phyloP scores from a whole-genome alignment of 2,797 vertebrate species.

The Macrochelys suwanniensis region DNA sequence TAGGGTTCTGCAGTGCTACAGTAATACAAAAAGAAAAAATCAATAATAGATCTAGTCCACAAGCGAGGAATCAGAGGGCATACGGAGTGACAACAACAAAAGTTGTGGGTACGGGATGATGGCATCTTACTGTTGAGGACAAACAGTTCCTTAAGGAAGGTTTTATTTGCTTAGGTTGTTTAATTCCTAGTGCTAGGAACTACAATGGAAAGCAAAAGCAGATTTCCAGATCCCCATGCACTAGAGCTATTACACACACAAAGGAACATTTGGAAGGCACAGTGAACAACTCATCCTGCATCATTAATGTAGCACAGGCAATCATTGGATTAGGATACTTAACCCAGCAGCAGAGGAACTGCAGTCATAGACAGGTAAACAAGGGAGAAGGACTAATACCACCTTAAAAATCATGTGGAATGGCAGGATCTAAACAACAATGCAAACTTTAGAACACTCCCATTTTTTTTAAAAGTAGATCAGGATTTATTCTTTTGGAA shows the following conservation, averaged over 20 bases:
- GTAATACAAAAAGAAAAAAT: background rate
- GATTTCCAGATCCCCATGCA: background rate
- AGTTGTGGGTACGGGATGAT: background rate
- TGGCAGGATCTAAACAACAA: background rate
- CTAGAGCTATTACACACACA: background rate
- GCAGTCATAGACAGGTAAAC: constrained; percentile 46
- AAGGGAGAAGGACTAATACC: constrained; percentile 27
- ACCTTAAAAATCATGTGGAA: background rate
- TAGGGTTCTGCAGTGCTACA: background rate
- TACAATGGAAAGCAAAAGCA: background rate
- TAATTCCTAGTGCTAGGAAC: background rate
- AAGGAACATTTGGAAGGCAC: background rate
- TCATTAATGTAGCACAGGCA: background rate
- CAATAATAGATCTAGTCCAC: background rate
- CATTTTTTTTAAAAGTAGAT: constrained; percentile 27
- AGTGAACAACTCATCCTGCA: background rate
- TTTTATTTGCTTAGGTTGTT: background rate
- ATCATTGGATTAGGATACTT: background rate
- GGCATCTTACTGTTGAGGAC: background rate
- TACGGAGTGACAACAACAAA: background rate
- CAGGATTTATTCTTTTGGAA: constrained; percentile 47
- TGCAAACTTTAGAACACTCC: constrained; percentile 6
- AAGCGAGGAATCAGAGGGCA: background rate
- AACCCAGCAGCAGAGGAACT: constrained; percentile 39
- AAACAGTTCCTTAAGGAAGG: background rate